These are phyloP conservation scores for Ochlodes sylvanus DNA, from an alignment of 2,888 invertebrate species.

Conservation along the genomic window DNA sequence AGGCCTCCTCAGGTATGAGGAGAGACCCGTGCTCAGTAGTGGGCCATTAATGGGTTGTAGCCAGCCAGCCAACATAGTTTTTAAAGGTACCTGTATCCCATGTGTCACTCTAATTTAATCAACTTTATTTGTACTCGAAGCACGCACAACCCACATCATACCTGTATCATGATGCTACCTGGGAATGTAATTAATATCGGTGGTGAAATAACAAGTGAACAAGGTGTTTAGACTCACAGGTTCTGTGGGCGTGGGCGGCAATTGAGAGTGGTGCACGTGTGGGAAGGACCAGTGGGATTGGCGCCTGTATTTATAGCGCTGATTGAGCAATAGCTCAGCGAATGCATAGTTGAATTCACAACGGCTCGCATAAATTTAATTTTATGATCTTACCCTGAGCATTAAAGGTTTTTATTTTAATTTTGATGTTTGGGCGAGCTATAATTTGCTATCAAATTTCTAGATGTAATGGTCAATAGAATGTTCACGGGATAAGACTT, in stretches of 20 bases:
- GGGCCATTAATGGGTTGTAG: too few relatives aligned
- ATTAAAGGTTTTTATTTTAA: too few relatives aligned
- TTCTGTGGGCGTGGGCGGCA: background rate
- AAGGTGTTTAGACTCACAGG: background rate
- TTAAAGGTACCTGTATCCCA: too few relatives aligned
- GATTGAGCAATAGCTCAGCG: conserved; percentile 1
- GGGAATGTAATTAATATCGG: background rate
- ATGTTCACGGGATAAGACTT: too few relatives aligned
- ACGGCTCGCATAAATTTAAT: background rate
- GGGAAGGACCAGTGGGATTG: background rate
- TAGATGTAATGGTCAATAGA: too few relatives aligned
- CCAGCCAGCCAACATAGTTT: too few relatives aligned
- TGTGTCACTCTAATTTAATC: background rate
- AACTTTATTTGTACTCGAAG: background rate
- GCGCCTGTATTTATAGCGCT: background rate
- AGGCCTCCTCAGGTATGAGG: too few relatives aligned
- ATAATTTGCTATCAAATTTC: too few relatives aligned
- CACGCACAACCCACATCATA: background rate
- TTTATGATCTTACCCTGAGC: background rate
- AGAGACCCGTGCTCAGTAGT: too few relatives aligned
- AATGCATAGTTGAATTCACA: background rate
- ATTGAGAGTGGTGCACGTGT: background rate
- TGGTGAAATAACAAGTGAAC: background rate
- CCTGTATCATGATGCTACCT: background rate
- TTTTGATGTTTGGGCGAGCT: too few relatives aligned